phyloP scores from a whole-genome alignment of 2,797 vertebrate species.

The Parauchenoglanis ngamensis region DNA sequence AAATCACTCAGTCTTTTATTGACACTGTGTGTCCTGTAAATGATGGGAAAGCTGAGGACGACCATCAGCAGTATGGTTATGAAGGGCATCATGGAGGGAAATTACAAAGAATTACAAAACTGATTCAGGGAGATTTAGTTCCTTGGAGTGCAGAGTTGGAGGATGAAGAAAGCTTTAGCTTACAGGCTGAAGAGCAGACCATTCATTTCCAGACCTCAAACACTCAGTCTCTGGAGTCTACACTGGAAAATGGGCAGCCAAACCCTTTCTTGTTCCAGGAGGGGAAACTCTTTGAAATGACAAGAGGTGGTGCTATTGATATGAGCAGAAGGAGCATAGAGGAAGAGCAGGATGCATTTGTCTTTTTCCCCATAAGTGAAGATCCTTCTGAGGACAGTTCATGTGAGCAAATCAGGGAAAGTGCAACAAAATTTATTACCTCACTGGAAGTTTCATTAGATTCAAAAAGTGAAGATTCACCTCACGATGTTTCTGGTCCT shows the following conservation, averaged over 20 bases:
- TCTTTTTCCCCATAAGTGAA: slow-evolving; percentile 86
- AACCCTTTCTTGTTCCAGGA: slow-evolving; percentile 96
- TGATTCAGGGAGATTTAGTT: slow-evolving; percentile 68
- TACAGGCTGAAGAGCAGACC: slow-evolving; percentile 78
- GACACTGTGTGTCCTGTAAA: neutral
- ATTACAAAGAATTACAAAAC: slow-evolving; percentile 32
- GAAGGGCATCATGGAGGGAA: slow-evolving; percentile 27
- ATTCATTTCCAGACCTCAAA: slow-evolving; percentile 77
- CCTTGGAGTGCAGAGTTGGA: slow-evolving; percentile 76
- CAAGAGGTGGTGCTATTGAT: slow-evolving; percentile 95
- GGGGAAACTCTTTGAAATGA: slow-evolving; percentile 98
- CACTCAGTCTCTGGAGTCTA: slow-evolving; percentile 76
- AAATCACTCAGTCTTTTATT: neutral
- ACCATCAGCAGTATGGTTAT: slow-evolving; percentile 24
- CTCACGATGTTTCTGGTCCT: slow-evolving; percentile 22
- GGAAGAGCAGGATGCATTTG: slow-evolving; percentile 81
- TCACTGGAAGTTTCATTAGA: slow-evolving; percentile 14
- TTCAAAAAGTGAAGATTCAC: slow-evolving; percentile 14
- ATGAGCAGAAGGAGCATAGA: slow-evolving; percentile 88
- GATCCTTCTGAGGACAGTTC: slow-evolving; percentile 62
- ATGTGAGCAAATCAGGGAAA: slow-evolving; percentile 42
- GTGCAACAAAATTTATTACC: neutral
- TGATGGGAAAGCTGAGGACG: slow-evolving; percentile 10
- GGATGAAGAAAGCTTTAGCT: slow-evolving; percentile 75
- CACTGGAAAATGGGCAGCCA: slow-evolving; percentile 78